Evolutionary conservation across 2,797 vertebrate genomes (phyloP), one percentile per base, ranked within the genome.

Genomic region (Nannoperca australis): DNA sequence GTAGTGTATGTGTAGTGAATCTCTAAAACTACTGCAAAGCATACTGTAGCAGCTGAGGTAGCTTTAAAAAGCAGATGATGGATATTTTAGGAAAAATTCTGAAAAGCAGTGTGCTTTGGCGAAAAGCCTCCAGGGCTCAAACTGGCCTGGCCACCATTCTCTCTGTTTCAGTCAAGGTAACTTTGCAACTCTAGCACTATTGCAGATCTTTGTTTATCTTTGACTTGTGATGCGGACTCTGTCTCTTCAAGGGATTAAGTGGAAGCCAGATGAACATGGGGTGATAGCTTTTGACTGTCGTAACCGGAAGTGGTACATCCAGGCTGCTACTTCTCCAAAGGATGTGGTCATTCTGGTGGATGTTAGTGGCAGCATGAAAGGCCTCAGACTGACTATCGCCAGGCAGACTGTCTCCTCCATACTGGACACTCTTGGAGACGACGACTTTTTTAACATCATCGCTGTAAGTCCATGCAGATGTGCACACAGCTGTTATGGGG

Each of bases 361-460:
- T 15, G 97, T 99, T 70, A 99, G 98, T 3, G 98, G 98, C 76
- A 99, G 98, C 82, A 99, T 99, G 98, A 99, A 99, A 90, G 98
- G 98, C 27, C 96, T 99, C 49, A 96, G 98, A 56, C 83, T 99
- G 87, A 99, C 98, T 64, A 99, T 99, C 3, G 98, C 98, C 7
- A 96, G 97, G 78, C 98, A 99, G 91, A 99, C 98, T 0, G 98
- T 99, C 42, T 98, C 98, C n/a, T 98, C 98, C 55, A 99, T 99
- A 87, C 93, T 99, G 93, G 98, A 99, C 91, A 99, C 98, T 0
- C 96, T 99, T 51, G 98, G 98, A 76, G 98, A 99, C 10, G 98
- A 99, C 24, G 98, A 99, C 92, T 99, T 98, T 93, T 99, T 99
- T 94, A 99, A 99, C 91, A 98, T 99, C 81, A 98, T 99, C 45